phyloP scores from a whole-genome alignment of 2,113 vertebrate species.

The Trogon melanurus region DNA sequence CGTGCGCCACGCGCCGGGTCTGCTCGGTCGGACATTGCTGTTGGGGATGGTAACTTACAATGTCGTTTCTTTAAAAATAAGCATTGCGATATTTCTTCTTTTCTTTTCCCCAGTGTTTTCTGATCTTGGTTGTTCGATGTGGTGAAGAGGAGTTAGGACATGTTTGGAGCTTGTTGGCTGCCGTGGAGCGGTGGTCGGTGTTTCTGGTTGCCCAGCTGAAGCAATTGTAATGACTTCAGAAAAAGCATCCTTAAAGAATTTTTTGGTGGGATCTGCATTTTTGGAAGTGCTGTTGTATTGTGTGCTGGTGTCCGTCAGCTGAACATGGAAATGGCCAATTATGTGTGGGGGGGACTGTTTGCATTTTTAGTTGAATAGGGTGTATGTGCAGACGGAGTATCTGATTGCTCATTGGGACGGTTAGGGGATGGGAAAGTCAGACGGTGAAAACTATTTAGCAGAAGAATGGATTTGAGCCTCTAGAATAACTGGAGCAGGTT shows the following conservation, averaged over 20 bases:
- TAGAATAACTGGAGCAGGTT: not conserved
- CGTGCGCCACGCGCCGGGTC: not conserved
- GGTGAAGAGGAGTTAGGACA: not conserved
- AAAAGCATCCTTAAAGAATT: not conserved
- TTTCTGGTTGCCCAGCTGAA: not conserved
- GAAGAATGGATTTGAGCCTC: not conserved
- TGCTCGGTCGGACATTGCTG: rapidly evolving
- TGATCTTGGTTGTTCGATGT: not conserved
- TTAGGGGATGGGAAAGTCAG: not conserved
- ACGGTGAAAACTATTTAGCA: not conserved
- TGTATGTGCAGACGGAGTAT: not conserved
- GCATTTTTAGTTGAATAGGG: not conserved
- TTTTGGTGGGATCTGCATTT: rapidly evolving
- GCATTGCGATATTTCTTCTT: rapidly evolving
- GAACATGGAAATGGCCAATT: not conserved
- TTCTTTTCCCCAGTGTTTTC: rapidly evolving
- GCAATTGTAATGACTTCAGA: not conserved
- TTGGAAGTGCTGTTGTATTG: not conserved
- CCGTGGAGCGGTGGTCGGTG: rapidly evolving
- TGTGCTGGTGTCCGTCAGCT: not conserved
- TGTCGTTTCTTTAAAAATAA: not conserved
- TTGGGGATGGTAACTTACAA: rapidly evolving
- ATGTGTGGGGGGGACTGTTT: not conserved
- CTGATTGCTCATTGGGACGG: not conserved
- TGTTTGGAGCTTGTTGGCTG: too few species aligned